These are phyloP conservation scores for Hesperia comma DNA, from an alignment of 2,888 invertebrate species.

Conservation along the genomic window DNA sequence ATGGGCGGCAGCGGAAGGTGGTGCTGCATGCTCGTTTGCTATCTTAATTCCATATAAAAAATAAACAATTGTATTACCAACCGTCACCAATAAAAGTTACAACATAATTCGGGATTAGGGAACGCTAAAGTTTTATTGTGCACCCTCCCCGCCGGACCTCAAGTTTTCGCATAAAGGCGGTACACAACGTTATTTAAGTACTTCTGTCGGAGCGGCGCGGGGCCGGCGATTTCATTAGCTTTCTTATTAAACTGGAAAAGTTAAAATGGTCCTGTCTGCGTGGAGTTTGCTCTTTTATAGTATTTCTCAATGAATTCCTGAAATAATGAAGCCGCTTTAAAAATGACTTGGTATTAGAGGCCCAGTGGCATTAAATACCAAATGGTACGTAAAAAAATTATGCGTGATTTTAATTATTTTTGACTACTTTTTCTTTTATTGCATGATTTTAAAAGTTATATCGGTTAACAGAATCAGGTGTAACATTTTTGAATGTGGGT, in stretches of 20 bases:
- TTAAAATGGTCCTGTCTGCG: conserved; percentile 24
- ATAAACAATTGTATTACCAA: conserved; percentile 26
- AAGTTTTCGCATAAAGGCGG: conserved; percentile 32
- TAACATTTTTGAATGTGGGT: too few species aligned
- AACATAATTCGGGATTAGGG: conserved; percentile 28
- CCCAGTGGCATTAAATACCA: too few species aligned
- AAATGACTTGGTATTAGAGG: too few species aligned
- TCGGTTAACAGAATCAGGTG: too few species aligned
- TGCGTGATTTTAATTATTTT: too few species aligned
- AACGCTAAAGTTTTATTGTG: conserved; percentile 31
- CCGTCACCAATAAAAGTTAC: conserved; percentile 21
- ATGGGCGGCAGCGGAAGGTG: too few species aligned
- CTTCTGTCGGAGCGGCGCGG: conserved; percentile 16
- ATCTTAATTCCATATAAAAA: too few species aligned
- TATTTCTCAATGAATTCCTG: conserved; percentile 14
- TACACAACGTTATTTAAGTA: conserved; percentile 35
- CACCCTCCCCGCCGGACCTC: conserved; percentile 24
- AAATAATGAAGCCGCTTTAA: conserved; percentile 2
- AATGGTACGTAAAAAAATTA: too few species aligned
- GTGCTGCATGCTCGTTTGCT: too few species aligned
- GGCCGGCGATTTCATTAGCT: conserved; percentile 32
- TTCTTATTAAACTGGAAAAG: conserved; percentile 36
- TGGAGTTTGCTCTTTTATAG: conserved; percentile 16
- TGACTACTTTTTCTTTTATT: too few species aligned
- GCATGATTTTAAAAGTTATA: too few species aligned